Base-by-base conservation (phyloP, 2,113 vertebrate genomes). In the Nerophis lumbriciformis region DNA sequence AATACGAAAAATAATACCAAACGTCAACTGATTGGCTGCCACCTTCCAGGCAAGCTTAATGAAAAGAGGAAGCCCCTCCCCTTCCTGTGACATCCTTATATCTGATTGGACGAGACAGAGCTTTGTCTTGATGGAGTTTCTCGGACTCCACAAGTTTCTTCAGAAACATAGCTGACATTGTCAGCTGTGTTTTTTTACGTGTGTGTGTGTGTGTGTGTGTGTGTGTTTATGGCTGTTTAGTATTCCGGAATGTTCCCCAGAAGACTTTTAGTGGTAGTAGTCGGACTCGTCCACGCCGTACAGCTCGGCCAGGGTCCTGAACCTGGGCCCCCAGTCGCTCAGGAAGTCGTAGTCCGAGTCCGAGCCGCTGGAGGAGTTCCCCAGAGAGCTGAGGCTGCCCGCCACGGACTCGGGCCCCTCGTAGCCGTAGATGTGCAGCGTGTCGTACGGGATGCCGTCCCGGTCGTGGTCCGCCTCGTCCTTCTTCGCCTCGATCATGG, bases 401-500 rank as follows among this genome's bases (percentile, higher is more conserved):
- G 94, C 93, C 4, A 95, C 86, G 49, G 97, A 99, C 75, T 94
- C 85, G 0, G 93, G 75, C 0, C 96, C 97, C 85, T 99, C 97
- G 0, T 93, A 98, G 81, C 93, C 96, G 0, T 95, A 99, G 81
- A 99, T 93, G 86, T 98, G 96, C 52, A 99, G 90, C 0, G 95
- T 98, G 86, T 99, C 97, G 0, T 95, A 99, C 0, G 96, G 96
- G 28, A 93, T 87, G 10, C 93, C 84, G 5, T 94, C 93, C 2
- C 92, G 83, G 76, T 99, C 96, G 0, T 93, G 93, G 81, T 99
- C 96, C 0, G 97, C 97, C 71, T 98, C 95, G 0, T 92, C 93
- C 78, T 98, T 98, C 88, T 98, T 98, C 76, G 89, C 90, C 75
- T 94, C 92, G 12, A 99, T 97, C 95, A 99, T 94, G 0, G 89